These are phyloP conservation scores for Aleadryas rufinucha DNA, from an alignment of 2,113 vertebrate genomes.

Conservation along the genomic window DNA sequence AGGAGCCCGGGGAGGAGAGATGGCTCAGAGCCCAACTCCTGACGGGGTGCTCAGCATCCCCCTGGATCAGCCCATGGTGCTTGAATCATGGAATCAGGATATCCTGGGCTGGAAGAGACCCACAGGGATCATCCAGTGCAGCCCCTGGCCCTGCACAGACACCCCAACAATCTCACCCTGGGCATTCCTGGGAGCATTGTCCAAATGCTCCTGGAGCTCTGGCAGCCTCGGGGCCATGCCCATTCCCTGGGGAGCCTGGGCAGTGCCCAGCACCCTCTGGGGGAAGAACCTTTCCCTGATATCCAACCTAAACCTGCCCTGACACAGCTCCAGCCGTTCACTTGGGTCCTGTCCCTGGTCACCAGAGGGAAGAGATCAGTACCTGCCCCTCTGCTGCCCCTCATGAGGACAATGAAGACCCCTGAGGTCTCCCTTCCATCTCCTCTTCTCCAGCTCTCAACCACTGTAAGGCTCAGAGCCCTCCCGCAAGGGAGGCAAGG, in stretches of 20 bases:
- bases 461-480: background rate
- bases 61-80: background rate
- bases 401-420: accelerated
- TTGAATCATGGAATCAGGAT: background rate
- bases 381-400: background rate
- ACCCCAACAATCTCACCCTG: background rate
- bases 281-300: background rate
- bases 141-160: background rate
- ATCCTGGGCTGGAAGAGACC: background rate
- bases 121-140: background rate
- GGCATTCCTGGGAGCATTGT: accelerated
- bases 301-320: background rate
- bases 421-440: background rate
- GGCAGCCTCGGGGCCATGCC: accelerated
- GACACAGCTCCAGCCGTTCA: background rate
- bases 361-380: background rate
- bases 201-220: background rate
- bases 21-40: background rate
- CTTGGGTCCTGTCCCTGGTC: background rate
- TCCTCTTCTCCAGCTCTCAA: background rate
- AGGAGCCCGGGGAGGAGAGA: background rate
- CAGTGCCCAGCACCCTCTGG: background rate
- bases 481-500: accelerated
- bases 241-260: background rate
- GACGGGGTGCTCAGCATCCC: background rate